These are phyloP conservation scores for Rhynchomys soricoides DNA, from an alignment of 2,113 vertebrate species.

Conservation along the genomic window DNA sequence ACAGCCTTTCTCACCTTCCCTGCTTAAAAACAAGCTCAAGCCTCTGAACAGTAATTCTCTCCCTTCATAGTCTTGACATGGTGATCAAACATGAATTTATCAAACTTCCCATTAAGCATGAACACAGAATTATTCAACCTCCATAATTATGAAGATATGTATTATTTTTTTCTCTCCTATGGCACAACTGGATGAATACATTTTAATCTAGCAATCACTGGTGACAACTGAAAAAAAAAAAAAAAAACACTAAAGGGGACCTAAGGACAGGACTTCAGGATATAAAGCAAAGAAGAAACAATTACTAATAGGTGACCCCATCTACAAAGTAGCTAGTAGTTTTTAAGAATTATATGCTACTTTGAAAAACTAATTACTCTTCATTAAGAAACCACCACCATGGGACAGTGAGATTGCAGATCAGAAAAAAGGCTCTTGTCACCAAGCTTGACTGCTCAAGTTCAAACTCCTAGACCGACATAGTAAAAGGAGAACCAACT, in stretches of 20 bases:
- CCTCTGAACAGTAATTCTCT: background rate
- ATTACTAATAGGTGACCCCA: background rate
- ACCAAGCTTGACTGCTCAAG: background rate
- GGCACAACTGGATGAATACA: background rate
- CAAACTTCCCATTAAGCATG: background rate
- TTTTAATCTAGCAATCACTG: background rate
- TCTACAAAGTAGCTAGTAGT: background rate
- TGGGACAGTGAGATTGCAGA: background rate
- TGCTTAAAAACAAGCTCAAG: background rate
- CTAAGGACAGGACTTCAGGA: background rate
- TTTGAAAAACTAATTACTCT: background rate
- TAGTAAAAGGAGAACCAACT: background rate
- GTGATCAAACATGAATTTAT: background rate
- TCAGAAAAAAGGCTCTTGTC: background rate
- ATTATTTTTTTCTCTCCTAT: background rate
- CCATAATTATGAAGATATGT: no score
- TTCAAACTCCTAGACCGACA: background rate
- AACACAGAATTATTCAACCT: no score
- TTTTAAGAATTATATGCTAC: background rate
- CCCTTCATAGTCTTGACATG: background rate
- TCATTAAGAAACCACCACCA: background rate
- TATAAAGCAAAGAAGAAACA: background rate
- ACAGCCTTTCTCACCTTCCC: background rate
- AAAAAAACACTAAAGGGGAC: background rate
- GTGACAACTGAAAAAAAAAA: background rate